Evolutionary conservation across 2,797 vertebrate species (phyloP).

Genomic region (Trachops cirrhosus): DNA sequence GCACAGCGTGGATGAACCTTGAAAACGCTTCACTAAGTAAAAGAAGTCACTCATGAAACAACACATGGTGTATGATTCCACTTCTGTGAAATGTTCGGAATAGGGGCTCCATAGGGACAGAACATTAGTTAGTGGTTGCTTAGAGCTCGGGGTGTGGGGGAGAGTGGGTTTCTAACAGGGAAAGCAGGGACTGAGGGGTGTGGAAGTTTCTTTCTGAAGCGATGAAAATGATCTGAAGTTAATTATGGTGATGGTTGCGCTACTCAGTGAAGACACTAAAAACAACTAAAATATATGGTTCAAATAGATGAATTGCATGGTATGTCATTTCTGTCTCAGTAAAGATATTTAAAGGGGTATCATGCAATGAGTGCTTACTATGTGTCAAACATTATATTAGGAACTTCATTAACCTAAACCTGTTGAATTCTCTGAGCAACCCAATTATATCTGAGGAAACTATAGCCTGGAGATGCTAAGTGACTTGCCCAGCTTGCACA

Average conservation of each 20-base stretch:
- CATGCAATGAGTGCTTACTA: background rate
- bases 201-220: background rate
- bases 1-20: background rate
- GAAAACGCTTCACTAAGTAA: background rate
- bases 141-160: background rate
- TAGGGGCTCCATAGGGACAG: background rate
- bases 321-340: background rate
- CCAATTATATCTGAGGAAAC: background rate
- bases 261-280: background rate
- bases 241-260: background rate
- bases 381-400: background rate
- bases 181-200: background rate
- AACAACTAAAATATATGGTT: background rate
- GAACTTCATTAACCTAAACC: background rate
- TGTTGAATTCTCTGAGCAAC: background rate
- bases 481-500: background rate
- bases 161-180: no score
- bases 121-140: background rate
- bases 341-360: background rate
- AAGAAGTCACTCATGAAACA: background rate
- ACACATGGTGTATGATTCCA: background rate
- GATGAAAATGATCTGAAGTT: background rate
- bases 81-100: background rate
- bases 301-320: background rate
- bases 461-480: background rate